A percentile compares a stretch with the other conserved stretches of the same genome.
These are phyloP conservation scores for Sebastes iracundus DNA, from an alignment of 2,797 vertebrate genomes.

Conservation along the genomic window DNA sequence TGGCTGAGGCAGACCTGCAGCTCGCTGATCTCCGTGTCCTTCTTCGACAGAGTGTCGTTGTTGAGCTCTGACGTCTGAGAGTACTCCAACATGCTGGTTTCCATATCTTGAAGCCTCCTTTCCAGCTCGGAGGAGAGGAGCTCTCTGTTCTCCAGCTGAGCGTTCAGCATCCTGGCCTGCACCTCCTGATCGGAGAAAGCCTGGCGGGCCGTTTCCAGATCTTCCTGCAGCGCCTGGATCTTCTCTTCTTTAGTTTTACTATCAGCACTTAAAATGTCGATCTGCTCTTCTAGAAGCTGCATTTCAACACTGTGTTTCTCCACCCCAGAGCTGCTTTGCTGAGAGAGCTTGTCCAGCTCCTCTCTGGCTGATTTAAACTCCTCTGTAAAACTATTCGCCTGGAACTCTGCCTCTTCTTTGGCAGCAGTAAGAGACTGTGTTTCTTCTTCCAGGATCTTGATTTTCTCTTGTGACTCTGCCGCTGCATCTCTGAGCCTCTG, in stretches of 20 bases:
- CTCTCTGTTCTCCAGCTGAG: slow-evolving; percentile 84
- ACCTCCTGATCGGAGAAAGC: slow-evolving; percentile 83
- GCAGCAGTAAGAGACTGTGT: slow-evolving; percentile 71
- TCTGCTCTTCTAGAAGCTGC: slow-evolving; percentile 85
- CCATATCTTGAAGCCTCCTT: slow-evolving; percentile 75
- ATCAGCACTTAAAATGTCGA: slow-evolving; percentile 84
- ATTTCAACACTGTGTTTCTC: slow-evolving; percentile 77
- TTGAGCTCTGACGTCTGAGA: slow-evolving; percentile 76
- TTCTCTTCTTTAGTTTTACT: slow-evolving; percentile 86
- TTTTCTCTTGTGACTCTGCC: slow-evolving; percentile 81
- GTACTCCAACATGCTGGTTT: slow-evolving; percentile 79
- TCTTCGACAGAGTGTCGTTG: slow-evolving; percentile 79
- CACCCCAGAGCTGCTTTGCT: slow-evolving; percentile 70
- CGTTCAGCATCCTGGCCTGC: slow-evolving; percentile 79
- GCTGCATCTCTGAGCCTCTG: slow-evolving; percentile 77
- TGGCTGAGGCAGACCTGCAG: slow-evolving; percentile 82
- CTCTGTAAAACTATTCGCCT: slow-evolving; percentile 63
- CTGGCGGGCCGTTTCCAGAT: slow-evolving; percentile 81
- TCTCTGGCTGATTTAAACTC: slow-evolving; percentile 79
- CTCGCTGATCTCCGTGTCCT: slow-evolving; percentile 78
- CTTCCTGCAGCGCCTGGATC: slow-evolving; percentile 85
- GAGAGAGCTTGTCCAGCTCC: slow-evolving; percentile 75
- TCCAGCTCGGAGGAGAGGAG: slow-evolving; percentile 75
- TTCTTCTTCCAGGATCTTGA: slow-evolving; percentile 71
- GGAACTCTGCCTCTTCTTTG: slow-evolving; percentile 82